Evolutionary conservation across 2,888 invertebrate genomes (phyloP).

Genomic region (Caenorhabditis sp.): DNA sequence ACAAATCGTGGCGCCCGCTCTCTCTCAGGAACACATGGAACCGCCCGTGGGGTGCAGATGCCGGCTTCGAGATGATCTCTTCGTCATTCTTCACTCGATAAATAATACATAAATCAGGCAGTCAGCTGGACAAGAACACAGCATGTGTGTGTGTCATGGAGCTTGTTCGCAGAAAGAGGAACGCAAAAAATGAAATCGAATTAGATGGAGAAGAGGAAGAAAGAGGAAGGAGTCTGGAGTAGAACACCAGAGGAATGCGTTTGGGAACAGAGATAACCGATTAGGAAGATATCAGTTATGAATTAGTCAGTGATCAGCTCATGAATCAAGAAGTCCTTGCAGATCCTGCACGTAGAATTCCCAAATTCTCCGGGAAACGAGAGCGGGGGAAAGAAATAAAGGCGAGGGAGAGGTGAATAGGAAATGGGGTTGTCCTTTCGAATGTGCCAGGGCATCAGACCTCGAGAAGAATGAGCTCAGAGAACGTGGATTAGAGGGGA

Average conservation of each 20-base stretch:
- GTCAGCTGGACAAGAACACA: conserved; percentile 40
- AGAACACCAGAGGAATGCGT: too few relatives aligned
- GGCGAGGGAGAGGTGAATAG: conserved; percentile 28
- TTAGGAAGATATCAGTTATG: not conserved
- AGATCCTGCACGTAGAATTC: not conserved
- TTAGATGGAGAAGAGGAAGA: conserved; percentile 10
- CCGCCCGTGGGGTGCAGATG: conserved; percentile 9
- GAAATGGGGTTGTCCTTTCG: conserved; percentile 31
- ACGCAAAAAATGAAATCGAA: conserved; percentile 38
- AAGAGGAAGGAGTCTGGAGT: conserved; percentile 4
- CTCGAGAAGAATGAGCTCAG: not conserved
- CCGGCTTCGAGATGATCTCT: not conserved
- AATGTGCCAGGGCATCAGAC: not conserved
- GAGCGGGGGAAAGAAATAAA: not conserved
- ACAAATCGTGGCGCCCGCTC: conserved; percentile 2
- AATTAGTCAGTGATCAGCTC: too few relatives aligned
- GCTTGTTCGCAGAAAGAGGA: not conserved
- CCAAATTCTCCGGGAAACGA: not conserved
- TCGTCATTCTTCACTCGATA: conserved; percentile 54
- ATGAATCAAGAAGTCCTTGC: too few relatives aligned
- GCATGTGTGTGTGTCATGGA: conserved; percentile 4
- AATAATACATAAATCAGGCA: conserved; percentile 57
- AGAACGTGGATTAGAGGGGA: conserved; percentile 2
- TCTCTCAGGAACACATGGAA: conserved; percentile 23
- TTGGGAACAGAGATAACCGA: not conserved